Conservation (phyloP, 2,888 invertebrate genomes). For the Galeopsomyia nigrocyanea region DNA sequence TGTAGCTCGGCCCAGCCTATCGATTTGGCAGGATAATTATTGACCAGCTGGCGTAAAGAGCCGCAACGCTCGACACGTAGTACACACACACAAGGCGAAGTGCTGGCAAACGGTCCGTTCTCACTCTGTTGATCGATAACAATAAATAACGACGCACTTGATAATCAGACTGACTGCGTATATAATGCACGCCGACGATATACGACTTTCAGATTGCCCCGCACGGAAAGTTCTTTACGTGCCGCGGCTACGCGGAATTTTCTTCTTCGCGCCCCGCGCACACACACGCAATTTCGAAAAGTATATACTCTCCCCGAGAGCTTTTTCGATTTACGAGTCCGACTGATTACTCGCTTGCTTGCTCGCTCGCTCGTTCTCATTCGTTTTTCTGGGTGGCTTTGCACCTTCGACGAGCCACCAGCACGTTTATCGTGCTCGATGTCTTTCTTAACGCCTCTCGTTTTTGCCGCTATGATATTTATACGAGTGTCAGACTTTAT, state of each 20-base stretch:
- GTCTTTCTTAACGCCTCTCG: conserved; percentile 12
- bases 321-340: conserved; percentile 35
- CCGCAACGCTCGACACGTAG: background rate
- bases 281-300: conserved; percentile 36
- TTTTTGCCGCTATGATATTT: conserved; percentile 13
- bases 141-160: conserved; percentile 25
- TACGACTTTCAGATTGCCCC: conserved; percentile 35
- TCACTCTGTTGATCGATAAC: background rate
- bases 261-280: background rate
- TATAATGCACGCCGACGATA: conserved; percentile 7
- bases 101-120: background rate
- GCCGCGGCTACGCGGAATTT: background rate
- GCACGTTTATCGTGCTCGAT: conserved; percentile 17
- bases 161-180: conserved; percentile 23
- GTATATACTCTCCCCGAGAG: conserved; percentile 2
- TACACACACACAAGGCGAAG: too few relatives aligned
- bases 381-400: background rate
- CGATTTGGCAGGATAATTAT: conserved; percentile 37
- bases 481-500: conserved; percentile 6
- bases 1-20: background rate
- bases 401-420: background rate
- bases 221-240: conserved; percentile 5
- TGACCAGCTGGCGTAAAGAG: background rate
- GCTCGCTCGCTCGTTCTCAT: background rate
- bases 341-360: background rate